Base-by-base conservation (phyloP, 2,888 invertebrate genomes). In the Drosophila buzzatii region DNA sequence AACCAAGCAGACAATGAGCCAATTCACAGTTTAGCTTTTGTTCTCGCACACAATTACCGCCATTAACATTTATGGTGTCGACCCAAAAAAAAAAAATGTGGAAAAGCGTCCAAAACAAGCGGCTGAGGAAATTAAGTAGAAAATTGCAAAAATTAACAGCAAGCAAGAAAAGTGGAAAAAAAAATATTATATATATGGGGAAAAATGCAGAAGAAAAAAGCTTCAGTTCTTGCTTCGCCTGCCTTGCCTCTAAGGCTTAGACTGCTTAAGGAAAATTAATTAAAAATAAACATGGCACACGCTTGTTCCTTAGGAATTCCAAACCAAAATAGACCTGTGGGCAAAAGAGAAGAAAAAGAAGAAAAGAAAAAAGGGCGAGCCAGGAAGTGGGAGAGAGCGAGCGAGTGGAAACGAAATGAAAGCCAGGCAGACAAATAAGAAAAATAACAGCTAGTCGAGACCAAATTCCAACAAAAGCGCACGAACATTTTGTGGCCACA, bases 191-290 rank as follows among this genome's bases (percentile, higher is more conserved):
- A 41, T 39, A 10, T 33, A 33, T 8, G 33, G 5, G n/a, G 16
- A 9, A 64, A 49, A 76, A 67, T 72, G 45, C 53, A 79, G 60
- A 57, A 60, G 68, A 57, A 60, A 16, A 71, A 62, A 63, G 67
- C 39, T 64, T 53, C 49, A 53, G 55, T 37, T 59, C 70, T 65
- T 41, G 62, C 53, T 47, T 53, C 56, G 41, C 53, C 56, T 59
- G 20, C 59, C 62, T 65, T 68, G 71, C 67, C 68, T 58, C 52
- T 37, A 70, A 62, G 85, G 76, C 88, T 85, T 72, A 90, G 79
- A 89, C 90, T 90, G 85, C 90, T 89, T 90, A 87, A 90, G 89
- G 82, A 90, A 86, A 86, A 86, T 86, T 86, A 86, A 86, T 86
- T 86, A 86, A 86, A 86, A 90, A 86, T 86, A 88, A 86, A 86